Percentiles rank a stretch among this genome's conserved stretches.
phyloP scores from a whole-genome alignment of 2,888 invertebrate genomes.

The Hyalella azteca region DNA sequence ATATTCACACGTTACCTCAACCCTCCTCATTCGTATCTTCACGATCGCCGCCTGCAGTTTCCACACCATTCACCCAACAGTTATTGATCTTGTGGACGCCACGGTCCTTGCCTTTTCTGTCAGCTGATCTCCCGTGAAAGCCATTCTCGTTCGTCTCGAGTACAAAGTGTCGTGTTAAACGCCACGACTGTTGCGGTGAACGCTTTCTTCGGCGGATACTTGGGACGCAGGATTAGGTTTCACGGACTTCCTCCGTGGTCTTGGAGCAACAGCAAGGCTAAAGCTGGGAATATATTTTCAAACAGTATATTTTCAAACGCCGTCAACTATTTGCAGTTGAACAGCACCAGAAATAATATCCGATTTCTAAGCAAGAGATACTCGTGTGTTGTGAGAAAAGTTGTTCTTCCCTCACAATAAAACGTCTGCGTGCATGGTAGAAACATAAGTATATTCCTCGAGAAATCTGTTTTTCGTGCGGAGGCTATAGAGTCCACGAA shows the following conservation, averaged over 20 bases:
- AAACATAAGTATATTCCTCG: no score
- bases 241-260: slow-evolving; percentile 19
- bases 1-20: neutral
- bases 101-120: slow-evolving; percentile 6
- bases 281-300: no score
- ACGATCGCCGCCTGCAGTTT: slow-evolving; percentile 20
- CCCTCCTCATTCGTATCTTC: slow-evolving; percentile 9
- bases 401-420: no score
- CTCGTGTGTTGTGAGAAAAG: no score
- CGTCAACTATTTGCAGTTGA: no score
- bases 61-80: slow-evolving; percentile 32
- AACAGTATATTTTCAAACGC: no score
- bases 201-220: neutral
- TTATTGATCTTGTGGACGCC: slow-evolving; percentile 11
- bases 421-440: no score
- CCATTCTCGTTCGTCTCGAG: neutral
- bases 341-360: no score
- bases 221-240: neutral
- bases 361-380: no score
- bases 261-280: no score
- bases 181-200: neutral
- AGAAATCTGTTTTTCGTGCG: no score
- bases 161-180: neutral
- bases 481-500: no score
- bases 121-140: slow-evolving; percentile 7